Conservation (phyloP, 2,113 vertebrate species). For the Sapajus apella region DNA sequence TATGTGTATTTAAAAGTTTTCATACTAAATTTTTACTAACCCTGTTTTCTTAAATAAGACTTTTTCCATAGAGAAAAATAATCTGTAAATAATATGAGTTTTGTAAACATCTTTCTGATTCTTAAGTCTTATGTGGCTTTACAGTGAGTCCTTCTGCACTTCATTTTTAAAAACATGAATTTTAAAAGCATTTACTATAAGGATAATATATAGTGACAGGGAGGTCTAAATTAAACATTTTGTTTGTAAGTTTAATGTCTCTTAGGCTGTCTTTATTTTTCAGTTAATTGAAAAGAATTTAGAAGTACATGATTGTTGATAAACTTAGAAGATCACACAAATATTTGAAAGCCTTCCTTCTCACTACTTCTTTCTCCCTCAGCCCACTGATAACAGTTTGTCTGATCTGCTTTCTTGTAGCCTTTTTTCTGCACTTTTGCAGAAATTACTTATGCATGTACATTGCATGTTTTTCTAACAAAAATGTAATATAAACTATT, state of each 20-base stretch:
- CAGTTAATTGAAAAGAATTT: conserved; percentile 26
- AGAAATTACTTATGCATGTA: not conserved
- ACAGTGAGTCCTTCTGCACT: not conserved
- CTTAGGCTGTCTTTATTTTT: not conserved
- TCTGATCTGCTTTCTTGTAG: not conserved
- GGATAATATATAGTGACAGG: not conserved
- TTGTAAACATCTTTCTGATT: conserved; percentile 8
- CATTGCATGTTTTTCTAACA: not conserved
- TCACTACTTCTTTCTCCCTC: not conserved
- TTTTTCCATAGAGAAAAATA: conserved; percentile 17
- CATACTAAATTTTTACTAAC: conserved; percentile 41
- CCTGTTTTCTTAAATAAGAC: conserved; percentile 34
- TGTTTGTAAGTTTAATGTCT: not conserved
- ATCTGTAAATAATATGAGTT: not conserved
- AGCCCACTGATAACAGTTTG: not conserved
- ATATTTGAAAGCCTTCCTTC: not conserved
- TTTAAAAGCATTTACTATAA: conserved; percentile 2
- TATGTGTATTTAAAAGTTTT: conserved; percentile 27
- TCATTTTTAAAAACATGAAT: not conserved
- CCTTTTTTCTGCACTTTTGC: not conserved
- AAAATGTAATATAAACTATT: not conserved
- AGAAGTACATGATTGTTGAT: not conserved
- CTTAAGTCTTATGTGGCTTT: not conserved
- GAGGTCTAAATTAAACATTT: not conserved
- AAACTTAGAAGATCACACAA: conserved; percentile 11